Evolutionary conservation across 2,888 invertebrate species (phyloP).

Genomic region (Neocrepidodera transversa): DNA sequence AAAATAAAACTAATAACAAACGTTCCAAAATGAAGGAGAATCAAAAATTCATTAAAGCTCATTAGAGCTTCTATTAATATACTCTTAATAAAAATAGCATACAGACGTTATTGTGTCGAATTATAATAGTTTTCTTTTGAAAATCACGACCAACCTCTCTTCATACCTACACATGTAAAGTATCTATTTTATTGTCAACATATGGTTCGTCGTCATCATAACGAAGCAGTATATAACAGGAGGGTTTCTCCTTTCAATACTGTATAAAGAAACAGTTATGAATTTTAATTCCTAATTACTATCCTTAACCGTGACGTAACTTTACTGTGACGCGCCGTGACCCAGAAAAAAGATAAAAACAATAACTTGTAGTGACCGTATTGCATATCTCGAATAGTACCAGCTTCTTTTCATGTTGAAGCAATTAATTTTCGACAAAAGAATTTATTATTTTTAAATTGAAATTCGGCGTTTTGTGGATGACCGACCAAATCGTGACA

Average conservation of each 20-base stretch:
- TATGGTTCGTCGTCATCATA: no score
- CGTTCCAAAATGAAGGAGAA: no score
- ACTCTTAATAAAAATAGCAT: no score
- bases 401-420: not conserved
- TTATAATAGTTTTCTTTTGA: no score
- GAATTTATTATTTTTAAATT: not conserved
- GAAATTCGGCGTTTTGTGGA: not conserved
- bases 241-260: not conserved
- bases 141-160: no score
- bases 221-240: not conserved
- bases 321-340: constrained; percentile 15
- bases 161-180: no score
- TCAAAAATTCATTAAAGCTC: no score
- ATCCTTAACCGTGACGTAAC: constrained; percentile 19
- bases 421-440: not conserved
- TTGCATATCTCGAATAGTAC: not conserved
- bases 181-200: no score
- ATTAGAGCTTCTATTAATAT: no score
- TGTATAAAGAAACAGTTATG: constrained; percentile 16
- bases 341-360: constrained; percentile 17
- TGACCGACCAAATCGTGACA: not conserved
- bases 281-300: constrained; percentile 24
- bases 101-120: no score
- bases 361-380: not conserved
- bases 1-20: no score